A percentile compares a stretch with the other conserved stretches of the same genome.
These are phyloP conservation scores for Pipistrellus pygmaeus DNA, from an alignment of 2,797 vertebrate species.

Conservation along the genomic window DNA sequence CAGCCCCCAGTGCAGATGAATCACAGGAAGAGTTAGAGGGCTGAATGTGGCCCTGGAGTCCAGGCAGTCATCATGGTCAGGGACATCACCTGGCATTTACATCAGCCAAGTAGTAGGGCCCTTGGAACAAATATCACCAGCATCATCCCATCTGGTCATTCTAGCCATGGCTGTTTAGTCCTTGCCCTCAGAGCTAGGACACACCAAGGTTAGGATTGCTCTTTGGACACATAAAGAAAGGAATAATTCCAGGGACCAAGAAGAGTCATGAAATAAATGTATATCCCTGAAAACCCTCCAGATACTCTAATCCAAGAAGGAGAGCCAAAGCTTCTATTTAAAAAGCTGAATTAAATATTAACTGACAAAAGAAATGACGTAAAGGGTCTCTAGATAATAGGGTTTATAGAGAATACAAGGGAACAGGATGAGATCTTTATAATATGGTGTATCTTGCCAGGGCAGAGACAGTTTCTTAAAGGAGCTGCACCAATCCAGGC, in stretches of 20 bases:
- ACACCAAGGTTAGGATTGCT: neutral
- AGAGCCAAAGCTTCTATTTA: constrained; percentile 28
- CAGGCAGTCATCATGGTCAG: constrained; percentile 1
- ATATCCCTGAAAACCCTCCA: neutral
- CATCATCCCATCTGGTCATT: neutral
- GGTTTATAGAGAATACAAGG: constrained; percentile 12
- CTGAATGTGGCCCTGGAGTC: constrained; percentile 67
- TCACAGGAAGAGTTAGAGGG: constrained; percentile 76
- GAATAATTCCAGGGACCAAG: neutral
- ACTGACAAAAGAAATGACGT: constrained; percentile 55
- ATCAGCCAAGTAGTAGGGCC: constrained; percentile 2
- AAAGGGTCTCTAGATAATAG: constrained; percentile 33
- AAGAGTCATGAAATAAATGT: constrained; percentile 37
- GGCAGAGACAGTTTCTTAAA: constrained; percentile 48
- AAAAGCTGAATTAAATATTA: constrained; percentile 61
- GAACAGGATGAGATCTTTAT: constrained; percentile 27
- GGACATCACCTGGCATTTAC: constrained; percentile 60
- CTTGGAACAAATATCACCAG: constrained; percentile 25
- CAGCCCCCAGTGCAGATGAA: constrained; percentile 58
- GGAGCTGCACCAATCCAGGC: neutral
- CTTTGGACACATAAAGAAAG: constrained; percentile 34
- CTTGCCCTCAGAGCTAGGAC: constrained; percentile 27
- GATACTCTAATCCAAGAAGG: constrained; percentile 24
- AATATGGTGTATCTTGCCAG: neutral
- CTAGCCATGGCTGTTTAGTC: neutral